phyloP scores from a whole-genome alignment of 2,888 invertebrate genomes.

The Melinopterus prodromus region DNA sequence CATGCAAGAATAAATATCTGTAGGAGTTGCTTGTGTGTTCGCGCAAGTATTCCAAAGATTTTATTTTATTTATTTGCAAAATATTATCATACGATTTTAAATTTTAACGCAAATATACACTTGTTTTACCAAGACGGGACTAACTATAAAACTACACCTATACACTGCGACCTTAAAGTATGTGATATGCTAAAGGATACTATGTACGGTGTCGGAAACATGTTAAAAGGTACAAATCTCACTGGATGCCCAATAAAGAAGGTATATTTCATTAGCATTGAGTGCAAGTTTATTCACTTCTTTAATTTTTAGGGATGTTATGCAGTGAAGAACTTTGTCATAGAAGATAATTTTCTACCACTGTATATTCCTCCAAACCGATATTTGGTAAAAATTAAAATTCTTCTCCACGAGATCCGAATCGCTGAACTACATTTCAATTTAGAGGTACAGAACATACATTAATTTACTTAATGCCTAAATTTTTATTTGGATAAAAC shows the following conservation, averaged over 20 bases:
- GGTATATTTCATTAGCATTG: background rate
- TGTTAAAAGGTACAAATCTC: slow-evolving; percentile 8
- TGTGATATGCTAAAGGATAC: background rate
- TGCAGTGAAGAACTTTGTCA: background rate
- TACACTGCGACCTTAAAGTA: background rate
- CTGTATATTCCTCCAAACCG: slow-evolving; percentile 6
- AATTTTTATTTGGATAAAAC: background rate
- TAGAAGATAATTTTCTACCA: slow-evolving; percentile 7
- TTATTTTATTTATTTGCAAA: too few species aligned
- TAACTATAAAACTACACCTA: background rate
- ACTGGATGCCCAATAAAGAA: slow-evolving; percentile 14
- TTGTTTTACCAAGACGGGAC: background rate
- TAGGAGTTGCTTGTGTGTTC: too few species aligned
- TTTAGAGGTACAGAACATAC: background rate
- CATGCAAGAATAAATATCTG: too few species aligned
- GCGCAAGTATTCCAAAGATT: too few species aligned
- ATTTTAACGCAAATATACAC: background rate
- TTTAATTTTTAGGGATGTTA: slow-evolving; percentile 16
- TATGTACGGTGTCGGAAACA: background rate
- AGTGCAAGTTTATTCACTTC: background rate
- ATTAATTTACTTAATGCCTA: background rate
- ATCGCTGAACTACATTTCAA: background rate
- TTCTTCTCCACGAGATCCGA: background rate
- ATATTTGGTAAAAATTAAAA: background rate
- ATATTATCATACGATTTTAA: too few species aligned